Evolutionary conservation across 2,888 invertebrate species (phyloP).

Genomic region (Lasioglossum vierecki): DNA sequence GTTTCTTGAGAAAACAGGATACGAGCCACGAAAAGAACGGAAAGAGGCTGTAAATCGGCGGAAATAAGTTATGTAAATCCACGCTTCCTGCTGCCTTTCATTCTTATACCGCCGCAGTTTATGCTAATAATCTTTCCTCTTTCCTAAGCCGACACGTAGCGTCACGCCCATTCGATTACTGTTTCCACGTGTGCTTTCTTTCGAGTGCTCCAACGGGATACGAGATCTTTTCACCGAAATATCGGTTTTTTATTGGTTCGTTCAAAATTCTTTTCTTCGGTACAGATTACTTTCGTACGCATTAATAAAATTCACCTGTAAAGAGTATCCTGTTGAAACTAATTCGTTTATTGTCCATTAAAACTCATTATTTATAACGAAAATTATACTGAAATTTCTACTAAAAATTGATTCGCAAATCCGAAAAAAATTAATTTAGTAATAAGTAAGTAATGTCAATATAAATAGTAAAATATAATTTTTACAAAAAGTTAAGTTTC

Average conservation of each 20-base stretch:
- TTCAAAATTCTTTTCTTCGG: neutral
- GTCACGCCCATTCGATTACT: constrained; percentile 36
- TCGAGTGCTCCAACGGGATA: neutral
- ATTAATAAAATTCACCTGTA: too few species aligned
- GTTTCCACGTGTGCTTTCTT: constrained; percentile 8
- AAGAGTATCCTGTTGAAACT: too few species aligned
- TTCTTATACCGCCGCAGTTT: constrained; percentile 74
- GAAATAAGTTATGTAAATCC: constrained; percentile 82
- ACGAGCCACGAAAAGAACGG: neutral
- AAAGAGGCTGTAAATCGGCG: constrained; percentile 78
- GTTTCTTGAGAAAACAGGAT: neutral
- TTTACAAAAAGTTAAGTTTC: too few species aligned
- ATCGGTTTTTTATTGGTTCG: neutral
- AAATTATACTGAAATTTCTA: too few species aligned
- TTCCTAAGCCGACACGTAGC: constrained; percentile 24
- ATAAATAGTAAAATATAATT: too few species aligned
- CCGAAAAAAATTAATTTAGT: neutral
- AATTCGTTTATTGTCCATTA: too few species aligned
- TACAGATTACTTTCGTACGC: neutral
- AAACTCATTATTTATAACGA: too few species aligned
- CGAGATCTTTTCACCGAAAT: neutral
- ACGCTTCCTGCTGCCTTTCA: constrained; percentile 78
- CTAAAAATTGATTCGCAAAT: too few species aligned
- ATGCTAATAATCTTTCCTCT: constrained; percentile 49
- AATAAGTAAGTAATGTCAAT: too few species aligned